Evolutionary conservation across 2,797 vertebrate genomes (phyloP).

Genomic region (Enteromius unitaeniatus): DNA sequence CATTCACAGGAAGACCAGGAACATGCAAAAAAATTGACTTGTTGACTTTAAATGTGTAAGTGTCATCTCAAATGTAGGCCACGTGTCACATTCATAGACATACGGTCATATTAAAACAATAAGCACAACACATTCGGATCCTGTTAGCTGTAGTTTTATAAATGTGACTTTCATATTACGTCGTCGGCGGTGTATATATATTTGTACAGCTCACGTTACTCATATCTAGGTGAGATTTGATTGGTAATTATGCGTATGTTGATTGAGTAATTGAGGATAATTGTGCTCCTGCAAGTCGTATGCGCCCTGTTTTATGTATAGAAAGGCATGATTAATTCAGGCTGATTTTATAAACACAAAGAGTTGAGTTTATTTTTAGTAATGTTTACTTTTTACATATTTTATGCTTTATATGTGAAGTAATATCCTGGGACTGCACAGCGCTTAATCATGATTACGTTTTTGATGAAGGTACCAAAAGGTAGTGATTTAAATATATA

Average conservation of each 20-base stretch:
- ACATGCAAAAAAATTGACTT: neutral
- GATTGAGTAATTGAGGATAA: neutral
- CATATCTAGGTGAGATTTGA: slow-evolving; percentile 7
- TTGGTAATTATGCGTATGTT: neutral
- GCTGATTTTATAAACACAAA: neutral
- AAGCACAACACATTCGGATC: slow-evolving; percentile 12
- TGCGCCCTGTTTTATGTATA: neutral
- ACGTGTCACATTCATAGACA: neutral
- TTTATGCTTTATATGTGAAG: neutral
- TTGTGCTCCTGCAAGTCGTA: neutral
- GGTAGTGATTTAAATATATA: neutral
- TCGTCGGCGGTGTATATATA: slow-evolving; percentile 14
- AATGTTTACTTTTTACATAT: neutral
- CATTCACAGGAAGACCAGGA: neutral
- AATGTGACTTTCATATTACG: neutral
- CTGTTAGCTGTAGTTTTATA: neutral
- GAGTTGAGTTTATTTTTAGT: slow-evolving; percentile 29
- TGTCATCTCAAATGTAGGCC: neutral
- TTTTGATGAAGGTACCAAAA: neutral
- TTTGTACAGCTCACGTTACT: slow-evolving; percentile 8
- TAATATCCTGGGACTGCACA: neutral
- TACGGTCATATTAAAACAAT: neutral
- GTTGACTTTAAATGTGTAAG: neutral
- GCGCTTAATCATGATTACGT: neutral
- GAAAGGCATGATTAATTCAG: slow-evolving; percentile 8